Base-by-base conservation (phyloP, 1,140 invertebrate genomes). In the Pararge aegeria region DNA sequence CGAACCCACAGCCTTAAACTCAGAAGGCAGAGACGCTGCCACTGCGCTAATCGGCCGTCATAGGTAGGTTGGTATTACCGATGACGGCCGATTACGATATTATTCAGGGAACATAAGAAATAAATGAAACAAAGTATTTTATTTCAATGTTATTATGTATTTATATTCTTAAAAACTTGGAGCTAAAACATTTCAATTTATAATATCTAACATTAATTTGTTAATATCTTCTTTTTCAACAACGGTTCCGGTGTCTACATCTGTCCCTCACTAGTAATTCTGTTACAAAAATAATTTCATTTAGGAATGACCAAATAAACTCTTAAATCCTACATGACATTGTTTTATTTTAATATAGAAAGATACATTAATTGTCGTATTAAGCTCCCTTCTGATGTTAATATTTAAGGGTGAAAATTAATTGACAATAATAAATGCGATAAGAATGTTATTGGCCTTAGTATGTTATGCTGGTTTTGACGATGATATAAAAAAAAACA, bases 201-300 rank as follows among this genome's bases (percentile, higher is more conserved):
- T 75, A 49, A 78, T 82, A 83, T 78, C 79, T 87, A 85, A 78
- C 73, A 71, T 83, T 76, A 73, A 64, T 74, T 80, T 75, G 72
- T 71, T 77, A 68, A 82, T 72, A 77, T 67, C 66, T 60, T 65
- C 58, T 71, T 80, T n/a, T 34, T 77, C 49, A 79, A 80, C 76
- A 82, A 83, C 75, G 67, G 63, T 75, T 73, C 73, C 67, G 68
- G 64, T 60, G 64, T 59, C 66, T 69, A 75, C 69, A 64, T 62
- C 57, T 66, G 64, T 70, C 61, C 60, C 61, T 69, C 53, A 58
- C 69, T 77, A 34, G 30, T 34, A 79, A 73, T 68, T 73, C 70
- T 70, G 62, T 82, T 87, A 85, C 74, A 87, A 87, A 87, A 87
- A 87, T 87, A 87, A 80, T 80, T 83, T 78, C 58, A 73, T 79